These are phyloP conservation scores for Dolichopus griseipennis DNA, from an alignment of 2,888 invertebrate genomes.

Conservation along the genomic window DNA sequence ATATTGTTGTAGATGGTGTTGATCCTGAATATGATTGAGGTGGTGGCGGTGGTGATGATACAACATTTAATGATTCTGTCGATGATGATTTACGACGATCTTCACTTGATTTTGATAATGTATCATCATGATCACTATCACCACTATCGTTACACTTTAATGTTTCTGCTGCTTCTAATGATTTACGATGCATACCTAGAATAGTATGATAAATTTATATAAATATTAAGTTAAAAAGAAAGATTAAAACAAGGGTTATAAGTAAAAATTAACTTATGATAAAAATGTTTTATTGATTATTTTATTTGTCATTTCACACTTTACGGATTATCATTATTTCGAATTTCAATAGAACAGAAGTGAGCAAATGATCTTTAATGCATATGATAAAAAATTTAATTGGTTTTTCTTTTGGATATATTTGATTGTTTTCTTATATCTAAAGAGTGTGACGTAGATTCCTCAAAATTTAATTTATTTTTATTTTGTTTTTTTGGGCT, in stretches of 20 bases:
- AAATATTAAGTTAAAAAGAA: neutral
- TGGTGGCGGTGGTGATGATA: constrained; percentile 39
- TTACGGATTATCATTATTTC: neutral
- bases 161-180: constrained; percentile 92
- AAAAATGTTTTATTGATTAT: no score
- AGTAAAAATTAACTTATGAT: constrained; percentile 7
- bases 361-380: no score
- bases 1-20: constrained; percentile 27
- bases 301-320: neutral
- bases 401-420: neutral
- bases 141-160: constrained; percentile 67
- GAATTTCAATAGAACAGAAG: neutral
- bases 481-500: neutral
- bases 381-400: neutral
- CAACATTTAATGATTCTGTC: constrained; percentile 38
- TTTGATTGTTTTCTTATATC: no score
- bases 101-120: constrained; percentile 51
- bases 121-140: constrained; percentile 58
- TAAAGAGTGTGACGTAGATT: neutral
- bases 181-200: constrained; percentile 97
- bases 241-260: neutral
- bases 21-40: constrained; percentile 22
- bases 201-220: neutral
- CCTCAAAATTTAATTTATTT: neutral
- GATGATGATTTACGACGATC: constrained; percentile 36